Conservation (phyloP, 2,797 vertebrate genomes). For the Stomatorhinus walkeri region DNA sequence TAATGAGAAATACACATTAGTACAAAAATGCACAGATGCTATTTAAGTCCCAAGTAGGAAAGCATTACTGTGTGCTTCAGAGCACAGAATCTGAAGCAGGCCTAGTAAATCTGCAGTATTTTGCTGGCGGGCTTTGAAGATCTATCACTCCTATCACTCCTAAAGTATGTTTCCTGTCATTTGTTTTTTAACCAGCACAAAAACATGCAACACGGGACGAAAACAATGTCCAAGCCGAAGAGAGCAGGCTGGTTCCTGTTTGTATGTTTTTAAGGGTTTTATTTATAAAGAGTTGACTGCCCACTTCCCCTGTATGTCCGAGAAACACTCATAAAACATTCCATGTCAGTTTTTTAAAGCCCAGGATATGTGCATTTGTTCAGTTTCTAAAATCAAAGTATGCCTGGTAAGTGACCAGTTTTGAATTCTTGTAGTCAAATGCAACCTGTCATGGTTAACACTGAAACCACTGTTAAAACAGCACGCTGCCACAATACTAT, state of each 20-base stretch:
- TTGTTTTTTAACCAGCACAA: background rate
- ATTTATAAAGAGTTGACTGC: background rate
- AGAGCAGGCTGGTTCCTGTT: background rate
- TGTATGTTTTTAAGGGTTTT: background rate
- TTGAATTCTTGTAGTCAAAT: background rate
- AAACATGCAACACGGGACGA: slow-evolving; percentile 36
- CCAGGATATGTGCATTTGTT: background rate
- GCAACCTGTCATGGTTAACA: background rate
- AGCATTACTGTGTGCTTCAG: background rate
- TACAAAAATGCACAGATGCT: background rate
- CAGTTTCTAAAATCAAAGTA: background rate
- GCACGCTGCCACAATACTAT: background rate
- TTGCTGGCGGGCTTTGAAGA: slow-evolving; percentile 35
- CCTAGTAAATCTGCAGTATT: background rate
- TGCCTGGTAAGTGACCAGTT: background rate
- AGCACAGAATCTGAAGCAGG: slow-evolving; percentile 23
- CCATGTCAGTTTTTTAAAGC: background rate
- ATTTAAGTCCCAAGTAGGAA: background rate
- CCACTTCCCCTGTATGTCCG: background rate
- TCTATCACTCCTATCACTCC: slow-evolving; percentile 22
- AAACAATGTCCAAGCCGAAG: background rate
- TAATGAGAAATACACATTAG: slow-evolving; percentile 3
- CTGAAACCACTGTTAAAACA: background rate
- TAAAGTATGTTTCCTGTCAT: slow-evolving; percentile 10
- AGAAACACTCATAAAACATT: slow-evolving; percentile 1